These are phyloP conservation scores for Pardalotus punctatus DNA, from an alignment of 2,113 vertebrate species.

Conservation along the genomic window DNA sequence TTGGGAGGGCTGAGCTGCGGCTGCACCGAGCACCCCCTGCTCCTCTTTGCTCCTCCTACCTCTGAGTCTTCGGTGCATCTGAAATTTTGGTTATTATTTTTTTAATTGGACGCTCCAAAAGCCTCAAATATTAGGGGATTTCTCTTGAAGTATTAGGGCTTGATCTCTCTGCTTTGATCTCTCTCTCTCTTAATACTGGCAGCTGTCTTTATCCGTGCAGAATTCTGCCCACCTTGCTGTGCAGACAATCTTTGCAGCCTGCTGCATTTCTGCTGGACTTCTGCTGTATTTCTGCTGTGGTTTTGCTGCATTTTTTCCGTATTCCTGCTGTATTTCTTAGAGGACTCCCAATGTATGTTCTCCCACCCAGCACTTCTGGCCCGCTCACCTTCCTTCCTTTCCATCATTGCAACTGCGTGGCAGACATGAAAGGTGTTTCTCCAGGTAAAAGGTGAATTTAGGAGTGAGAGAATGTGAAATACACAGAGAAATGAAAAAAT, in stretches of 20 bases:
- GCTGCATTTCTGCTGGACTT: background rate
- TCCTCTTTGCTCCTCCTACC: background rate
- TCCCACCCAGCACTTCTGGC: background rate
- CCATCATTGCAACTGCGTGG: background rate
- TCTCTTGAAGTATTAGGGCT: background rate
- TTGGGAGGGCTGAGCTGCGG: background rate
- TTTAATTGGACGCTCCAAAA: background rate
- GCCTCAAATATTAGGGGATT: background rate
- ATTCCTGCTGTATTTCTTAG: background rate
- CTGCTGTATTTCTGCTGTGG: too few species aligned
- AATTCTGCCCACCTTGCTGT: background rate
- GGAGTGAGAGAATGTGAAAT: background rate
- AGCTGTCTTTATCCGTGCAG: background rate
- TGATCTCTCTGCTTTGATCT: background rate
- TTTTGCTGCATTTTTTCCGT: too few species aligned
- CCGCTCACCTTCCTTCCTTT: background rate
- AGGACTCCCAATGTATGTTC: background rate
- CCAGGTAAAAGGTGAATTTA: background rate
- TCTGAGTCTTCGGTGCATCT: background rate
- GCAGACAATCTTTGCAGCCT: background rate
- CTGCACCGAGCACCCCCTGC: background rate
- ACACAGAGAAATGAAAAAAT: background rate
- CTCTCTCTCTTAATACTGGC: background rate
- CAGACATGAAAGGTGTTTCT: background rate
- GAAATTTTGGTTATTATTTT: background rate